These are phyloP conservation scores for Drosophila histrio DNA, from an alignment of 2,888 invertebrate genomes.

Conservation along the genomic window DNA sequence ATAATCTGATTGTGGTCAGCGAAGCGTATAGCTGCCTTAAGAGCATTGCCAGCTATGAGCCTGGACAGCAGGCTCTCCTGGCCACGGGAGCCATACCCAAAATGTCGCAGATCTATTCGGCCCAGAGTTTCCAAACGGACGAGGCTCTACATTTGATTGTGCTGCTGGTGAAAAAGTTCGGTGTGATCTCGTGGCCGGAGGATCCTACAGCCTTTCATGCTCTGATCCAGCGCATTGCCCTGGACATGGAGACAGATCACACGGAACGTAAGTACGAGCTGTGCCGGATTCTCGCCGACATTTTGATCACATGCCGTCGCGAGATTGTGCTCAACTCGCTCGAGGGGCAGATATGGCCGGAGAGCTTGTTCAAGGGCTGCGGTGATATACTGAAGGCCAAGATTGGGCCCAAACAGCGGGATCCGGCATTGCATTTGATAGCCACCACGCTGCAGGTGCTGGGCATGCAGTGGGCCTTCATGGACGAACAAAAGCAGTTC, in stretches of 20 bases:
- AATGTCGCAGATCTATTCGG: constrained; percentile 93
- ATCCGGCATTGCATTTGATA: constrained; percentile 93
- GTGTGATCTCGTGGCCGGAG: constrained; percentile 90
- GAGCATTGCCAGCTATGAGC: constrained; percentile 90
- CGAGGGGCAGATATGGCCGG: constrained; percentile 91
- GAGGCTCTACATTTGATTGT: constrained; percentile 93
- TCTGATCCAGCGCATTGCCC: constrained; percentile 91
- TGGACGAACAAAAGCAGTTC: constrained; percentile 91
- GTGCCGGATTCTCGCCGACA: constrained; percentile 90
- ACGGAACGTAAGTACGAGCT: constrained; percentile 95
- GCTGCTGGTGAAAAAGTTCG: constrained; percentile 89
- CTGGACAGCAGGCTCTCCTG: constrained; percentile 91
- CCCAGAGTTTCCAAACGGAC: constrained; percentile 95
- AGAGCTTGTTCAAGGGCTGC: constrained; percentile 91
- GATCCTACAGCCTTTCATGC: constrained; percentile 92
- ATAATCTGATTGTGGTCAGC: constrained; percentile 93
- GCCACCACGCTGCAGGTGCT: constrained; percentile 91
- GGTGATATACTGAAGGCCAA: constrained; percentile 93
- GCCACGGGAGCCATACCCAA: constrained; percentile 91
- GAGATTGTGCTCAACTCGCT: constrained; percentile 87
- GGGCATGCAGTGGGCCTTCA: constrained; percentile 93
- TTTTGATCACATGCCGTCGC: constrained; percentile 90
- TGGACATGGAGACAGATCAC: constrained; percentile 95
- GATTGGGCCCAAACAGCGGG: constrained; percentile 94
- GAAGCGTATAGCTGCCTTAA: constrained; percentile 94